These are phyloP conservation scores for Reticulitermes speratus DNA, from an alignment of 1,140 invertebrate species.

Conservation along the genomic window DNA sequence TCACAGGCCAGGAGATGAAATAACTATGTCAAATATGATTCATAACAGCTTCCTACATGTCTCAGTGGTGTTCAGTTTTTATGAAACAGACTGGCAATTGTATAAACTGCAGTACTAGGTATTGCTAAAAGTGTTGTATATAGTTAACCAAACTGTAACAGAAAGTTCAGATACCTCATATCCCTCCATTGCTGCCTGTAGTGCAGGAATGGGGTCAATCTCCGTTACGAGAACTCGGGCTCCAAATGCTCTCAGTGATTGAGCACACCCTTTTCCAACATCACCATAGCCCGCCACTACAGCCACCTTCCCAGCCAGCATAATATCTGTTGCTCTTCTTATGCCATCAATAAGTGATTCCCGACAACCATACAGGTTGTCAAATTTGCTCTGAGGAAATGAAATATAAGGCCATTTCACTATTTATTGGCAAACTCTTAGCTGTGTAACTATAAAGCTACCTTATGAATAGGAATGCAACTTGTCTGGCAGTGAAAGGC, in stretches of 20 bases:
- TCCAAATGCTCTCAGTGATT: constrained; percentile 65
- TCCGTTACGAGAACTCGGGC: constrained; percentile 68
- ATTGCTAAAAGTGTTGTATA: too few species aligned
- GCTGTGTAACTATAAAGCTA: too few species aligned
- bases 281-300: constrained; percentile 73
- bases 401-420: not conserved
- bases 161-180: constrained; percentile 43
- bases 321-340: constrained; percentile 71
- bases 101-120: too few species aligned
- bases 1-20: too few species aligned
- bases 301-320: constrained; percentile 70
- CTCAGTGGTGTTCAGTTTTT: too few species aligned
- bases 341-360: constrained; percentile 73
- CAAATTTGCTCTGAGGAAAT: constrained; percentile 65
- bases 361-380: constrained; percentile 72
- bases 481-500: too few species aligned
- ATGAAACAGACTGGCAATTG: too few species aligned
- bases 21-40: too few species aligned
- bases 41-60: too few species aligned
- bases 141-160: too few species aligned
- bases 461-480: too few species aligned
- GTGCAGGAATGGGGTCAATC: constrained; percentile 72
- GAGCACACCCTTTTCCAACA: constrained; percentile 71
- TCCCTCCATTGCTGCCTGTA: constrained; percentile 74
- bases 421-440: not conserved